Evolutionary conservation across 2,888 invertebrate genomes (phyloP), one percentile per base, ranked within the genome.

Genomic region (Syrista parreyssii): DNA sequence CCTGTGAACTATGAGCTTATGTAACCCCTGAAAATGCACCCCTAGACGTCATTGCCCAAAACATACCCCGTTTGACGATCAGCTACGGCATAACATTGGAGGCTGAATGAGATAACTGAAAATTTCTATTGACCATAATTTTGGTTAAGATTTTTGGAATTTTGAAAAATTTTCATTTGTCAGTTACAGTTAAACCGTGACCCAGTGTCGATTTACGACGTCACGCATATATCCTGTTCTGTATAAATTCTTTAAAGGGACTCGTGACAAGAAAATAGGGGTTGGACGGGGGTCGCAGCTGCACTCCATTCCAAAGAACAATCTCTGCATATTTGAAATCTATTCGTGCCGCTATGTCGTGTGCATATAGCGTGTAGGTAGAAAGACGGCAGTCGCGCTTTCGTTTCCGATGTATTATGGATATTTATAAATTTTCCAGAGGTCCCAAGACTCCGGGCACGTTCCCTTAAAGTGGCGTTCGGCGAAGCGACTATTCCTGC

Each of bases 311-410:
- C 83, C 85, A 83, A 85, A 85, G 87, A 88, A 88, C 88, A 87
- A 88, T 89, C 88, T 89, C 86, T 88, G 87, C 88, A 89, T 88
- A 88, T 88, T 89, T 89, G 87, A 89, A 89, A 89, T 88, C 88
- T 85, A 88, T 89, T 86, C 84, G 82, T 80, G 79, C 78, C 78
- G 75, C 68, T 68, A 78, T 83, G 78, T 72, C 68, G 36, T 68
- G 78, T 73, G 75, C 75, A 75, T 75, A 71, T 72, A 31, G 36
- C 23, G 72, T 32, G 73, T 68, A 30, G 40, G 36, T 11, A 31
- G 72, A 36, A 73, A 68, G 31, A n/a, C 76, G 55, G 35, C 73
- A 69, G 75, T 74, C 35, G 32, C 9, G 6, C 36, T 71, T 82
- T 76, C 68, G 81, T 79, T 82, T 85, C 84, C 71, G 81, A 87